phyloP scores from a whole-genome alignment of 2,888 invertebrate species.

The Allacma fusca region DNA sequence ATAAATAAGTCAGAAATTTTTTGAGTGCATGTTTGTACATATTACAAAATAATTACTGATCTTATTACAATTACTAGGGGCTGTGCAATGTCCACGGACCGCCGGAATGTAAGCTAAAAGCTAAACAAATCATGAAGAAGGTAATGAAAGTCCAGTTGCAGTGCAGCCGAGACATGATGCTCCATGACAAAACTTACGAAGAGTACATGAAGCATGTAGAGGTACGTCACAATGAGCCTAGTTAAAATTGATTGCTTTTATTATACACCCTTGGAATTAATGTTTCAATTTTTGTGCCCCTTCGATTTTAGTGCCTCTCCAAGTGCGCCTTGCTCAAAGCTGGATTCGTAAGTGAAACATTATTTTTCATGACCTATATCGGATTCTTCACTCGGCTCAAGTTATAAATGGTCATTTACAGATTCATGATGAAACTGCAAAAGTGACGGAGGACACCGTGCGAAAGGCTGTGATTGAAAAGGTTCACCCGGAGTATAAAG shows the following conservation, averaged over 20 bases:
- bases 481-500: slow-evolving; percentile 37
- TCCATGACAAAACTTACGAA: slow-evolving; percentile 29
- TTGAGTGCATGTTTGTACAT: too few species aligned
- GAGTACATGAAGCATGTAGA: slow-evolving; percentile 38
- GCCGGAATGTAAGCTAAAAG: slow-evolving; percentile 35
- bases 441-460: slow-evolving; percentile 38
- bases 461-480: slow-evolving; percentile 32
- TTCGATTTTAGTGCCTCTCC: slow-evolving; percentile 3
- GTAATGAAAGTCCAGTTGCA: slow-evolving; percentile 30
- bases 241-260: too few species aligned
- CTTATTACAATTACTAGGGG: too few species aligned
- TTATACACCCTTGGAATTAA: too few species aligned
- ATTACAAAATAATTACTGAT: too few species aligned
- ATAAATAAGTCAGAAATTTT: too few species aligned
- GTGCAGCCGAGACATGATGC: slow-evolving; percentile 38
- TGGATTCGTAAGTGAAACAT: neutral
- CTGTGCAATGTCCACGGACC: slow-evolving; percentile 35
- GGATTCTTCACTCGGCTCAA: too few species aligned
- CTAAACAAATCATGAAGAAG: slow-evolving; percentile 36
- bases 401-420: too few species aligned
- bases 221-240: neutral
- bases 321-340: neutral
- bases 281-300: too few species aligned
- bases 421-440: slow-evolving; percentile 38
- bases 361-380: too few species aligned